phyloP scores from a whole-genome alignment of 2,113 vertebrate genomes.

The Upupa epops region DNA sequence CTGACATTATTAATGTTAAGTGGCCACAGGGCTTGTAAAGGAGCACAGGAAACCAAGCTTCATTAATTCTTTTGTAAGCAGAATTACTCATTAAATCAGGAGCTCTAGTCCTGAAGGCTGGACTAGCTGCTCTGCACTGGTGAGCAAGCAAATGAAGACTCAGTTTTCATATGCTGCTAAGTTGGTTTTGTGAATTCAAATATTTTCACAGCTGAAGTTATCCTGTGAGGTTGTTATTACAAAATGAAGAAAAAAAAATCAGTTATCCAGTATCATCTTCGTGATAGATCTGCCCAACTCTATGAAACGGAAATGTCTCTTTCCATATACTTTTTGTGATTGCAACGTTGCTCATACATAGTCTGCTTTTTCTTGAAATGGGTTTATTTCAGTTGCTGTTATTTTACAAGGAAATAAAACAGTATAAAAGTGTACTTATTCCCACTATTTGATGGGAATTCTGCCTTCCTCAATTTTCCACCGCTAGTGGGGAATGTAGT shows the following conservation, averaged over 20 bases:
- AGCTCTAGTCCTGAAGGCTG: neutral
- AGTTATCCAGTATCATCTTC: neutral
- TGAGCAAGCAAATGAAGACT: neutral
- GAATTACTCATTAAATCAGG: neutral
- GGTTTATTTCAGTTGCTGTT: neutral
- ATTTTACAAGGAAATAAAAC: neutral
- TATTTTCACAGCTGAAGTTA: neutral
- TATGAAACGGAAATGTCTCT: neutral
- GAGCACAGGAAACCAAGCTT: neutral
- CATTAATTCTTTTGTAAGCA: conserved; percentile 23
- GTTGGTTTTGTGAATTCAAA: neutral
- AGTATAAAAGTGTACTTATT: neutral
- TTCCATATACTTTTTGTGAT: neutral
- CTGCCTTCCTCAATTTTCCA: neutral
- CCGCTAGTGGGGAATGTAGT: neutral
- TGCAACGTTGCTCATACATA: neutral
- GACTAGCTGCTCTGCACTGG: neutral
- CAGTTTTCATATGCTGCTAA: neutral
- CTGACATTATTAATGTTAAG: neutral
- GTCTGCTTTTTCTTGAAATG: neutral
- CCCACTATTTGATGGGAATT: neutral
- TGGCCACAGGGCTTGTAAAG: neutral
- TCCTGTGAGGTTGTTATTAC: neutral
- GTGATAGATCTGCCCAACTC: neutral
- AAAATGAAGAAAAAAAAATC: neutral